A percentile compares a stretch with the other conserved stretches of the same genome.
Evolutionary conservation across 2,888 invertebrate species (phyloP).

Genomic region (Boloria selene): DNA sequence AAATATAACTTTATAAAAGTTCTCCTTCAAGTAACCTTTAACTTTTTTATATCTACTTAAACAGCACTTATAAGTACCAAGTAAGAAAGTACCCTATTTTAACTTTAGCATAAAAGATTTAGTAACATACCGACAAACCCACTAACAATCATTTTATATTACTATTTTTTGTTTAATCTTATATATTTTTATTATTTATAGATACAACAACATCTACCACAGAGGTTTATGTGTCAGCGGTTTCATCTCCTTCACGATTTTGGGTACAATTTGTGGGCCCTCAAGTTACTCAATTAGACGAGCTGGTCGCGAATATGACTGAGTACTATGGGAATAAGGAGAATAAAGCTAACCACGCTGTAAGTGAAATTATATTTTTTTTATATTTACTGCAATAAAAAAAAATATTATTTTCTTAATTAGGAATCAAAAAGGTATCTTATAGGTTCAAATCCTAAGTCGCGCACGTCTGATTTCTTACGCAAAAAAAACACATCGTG

Average conservation of each 20-base stretch:
- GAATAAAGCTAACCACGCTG: constrained; percentile 83
- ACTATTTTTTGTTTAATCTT: neutral
- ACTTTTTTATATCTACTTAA: no score
- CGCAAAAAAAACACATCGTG: no score
- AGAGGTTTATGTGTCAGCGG: constrained; percentile 93
- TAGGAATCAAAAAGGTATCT: no score
- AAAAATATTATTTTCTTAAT: neutral
- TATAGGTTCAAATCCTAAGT: no score
- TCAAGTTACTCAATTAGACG: constrained; percentile 88
- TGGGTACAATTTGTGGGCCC: constrained; percentile 93
- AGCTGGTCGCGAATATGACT: constrained; percentile 91
- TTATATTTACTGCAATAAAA: neutral
- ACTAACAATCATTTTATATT: neutral
- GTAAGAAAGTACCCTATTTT: no score
- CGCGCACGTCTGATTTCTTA: no score
- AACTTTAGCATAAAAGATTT: no score
- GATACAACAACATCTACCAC: constrained; percentile 83
- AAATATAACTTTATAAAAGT: no score
- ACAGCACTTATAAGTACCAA: no score
- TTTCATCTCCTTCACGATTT: constrained; percentile 90
- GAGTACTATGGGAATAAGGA: constrained; percentile 87
- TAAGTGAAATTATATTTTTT: constrained; percentile 46
- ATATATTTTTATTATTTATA: constrained; percentile 10
- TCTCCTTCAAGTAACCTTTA: no score
- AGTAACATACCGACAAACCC: no score